Evolutionary conservation across 2,797 vertebrate species (phyloP).

Genomic region (Macropus fuliginosus): DNA sequence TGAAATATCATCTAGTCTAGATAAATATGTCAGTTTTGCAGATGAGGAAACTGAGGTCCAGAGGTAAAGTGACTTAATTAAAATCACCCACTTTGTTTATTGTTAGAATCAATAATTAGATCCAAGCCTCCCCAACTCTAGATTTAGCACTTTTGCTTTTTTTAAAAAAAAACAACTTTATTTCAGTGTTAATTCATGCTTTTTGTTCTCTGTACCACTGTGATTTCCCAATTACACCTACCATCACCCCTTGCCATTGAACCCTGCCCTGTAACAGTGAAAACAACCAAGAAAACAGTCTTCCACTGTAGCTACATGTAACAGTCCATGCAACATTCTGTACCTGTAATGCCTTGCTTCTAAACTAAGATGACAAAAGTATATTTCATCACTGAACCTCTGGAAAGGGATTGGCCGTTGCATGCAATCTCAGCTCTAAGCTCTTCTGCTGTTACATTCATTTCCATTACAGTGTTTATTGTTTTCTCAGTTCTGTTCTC

Average conservation of each 20-base stretch:
- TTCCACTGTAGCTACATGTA: not conserved
- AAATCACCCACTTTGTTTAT: not conserved
- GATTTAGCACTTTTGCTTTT: not conserved
- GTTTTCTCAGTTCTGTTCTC: not conserved
- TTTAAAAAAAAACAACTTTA: not conserved
- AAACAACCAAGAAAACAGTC: not conserved
- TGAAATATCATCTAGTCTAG: not conserved
- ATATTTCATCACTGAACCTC: not conserved
- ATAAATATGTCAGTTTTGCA: not conserved
- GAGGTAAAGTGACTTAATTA: not conserved
- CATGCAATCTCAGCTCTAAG: not conserved
- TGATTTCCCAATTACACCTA: not conserved
- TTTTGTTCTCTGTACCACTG: not conserved
- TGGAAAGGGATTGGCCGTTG: not conserved
- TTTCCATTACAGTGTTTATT: not conserved
- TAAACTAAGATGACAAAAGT: not conserved
- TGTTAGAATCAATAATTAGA: not conserved
- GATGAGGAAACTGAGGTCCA: not conserved
- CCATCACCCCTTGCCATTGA: not conserved
- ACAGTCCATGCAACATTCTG: not conserved
- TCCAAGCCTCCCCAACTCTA: not conserved
- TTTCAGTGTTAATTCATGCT: not conserved
- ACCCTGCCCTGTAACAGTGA: not conserved
- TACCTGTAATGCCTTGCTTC: not conserved
- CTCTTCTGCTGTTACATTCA: not conserved